These are phyloP conservation scores for Bufo bufo DNA, from an alignment of 2,113 vertebrate genomes.

Conservation along the genomic window DNA sequence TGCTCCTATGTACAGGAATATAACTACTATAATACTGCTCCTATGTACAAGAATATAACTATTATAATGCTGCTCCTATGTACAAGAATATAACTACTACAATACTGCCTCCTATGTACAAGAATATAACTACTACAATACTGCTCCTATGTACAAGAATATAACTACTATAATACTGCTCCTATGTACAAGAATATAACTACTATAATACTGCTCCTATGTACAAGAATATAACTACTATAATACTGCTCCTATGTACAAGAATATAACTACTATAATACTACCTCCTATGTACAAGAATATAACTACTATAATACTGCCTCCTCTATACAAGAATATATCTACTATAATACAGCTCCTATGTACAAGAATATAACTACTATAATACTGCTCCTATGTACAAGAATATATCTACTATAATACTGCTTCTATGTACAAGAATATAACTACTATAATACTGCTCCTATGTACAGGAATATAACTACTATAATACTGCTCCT, in stretches of 20 bases:
- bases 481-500: not conserved
- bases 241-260: not conserved
- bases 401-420: conserved; percentile 9
- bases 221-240: not conserved
- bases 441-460: conserved; percentile 2
- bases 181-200: too few relatives aligned
- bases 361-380: conserved; percentile 6
- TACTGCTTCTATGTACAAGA: not conserved
- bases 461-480: not conserved
- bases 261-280: not conserved
- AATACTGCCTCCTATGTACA: not conserved
- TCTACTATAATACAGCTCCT: not conserved
- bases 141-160: not conserved
- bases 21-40: not conserved
- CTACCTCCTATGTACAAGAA: too few relatives aligned
- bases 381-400: not conserved
- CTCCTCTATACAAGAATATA: not conserved
- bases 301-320: not conserved
- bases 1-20: not conserved
- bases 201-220: not conserved
- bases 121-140: too few relatives aligned
- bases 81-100: not conserved
- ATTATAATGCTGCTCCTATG: not conserved
- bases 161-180: not conserved
- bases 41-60: not conserved